Evolutionary conservation across 2,888 invertebrate genomes (phyloP).

Genomic region (Hesperia comma): DNA sequence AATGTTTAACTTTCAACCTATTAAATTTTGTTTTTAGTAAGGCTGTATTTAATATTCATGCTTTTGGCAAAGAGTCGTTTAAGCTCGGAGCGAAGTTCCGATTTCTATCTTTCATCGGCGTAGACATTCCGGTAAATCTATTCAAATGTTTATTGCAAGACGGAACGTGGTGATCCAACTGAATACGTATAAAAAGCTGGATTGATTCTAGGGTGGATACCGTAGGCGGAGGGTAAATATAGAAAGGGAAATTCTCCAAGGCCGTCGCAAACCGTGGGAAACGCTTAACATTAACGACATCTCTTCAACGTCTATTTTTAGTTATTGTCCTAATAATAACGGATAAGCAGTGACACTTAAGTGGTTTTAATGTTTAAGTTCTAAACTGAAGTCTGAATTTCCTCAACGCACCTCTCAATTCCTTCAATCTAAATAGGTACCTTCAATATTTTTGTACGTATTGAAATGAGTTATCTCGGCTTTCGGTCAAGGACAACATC

Average conservation of each 20-base stretch:
- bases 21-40: background rate
- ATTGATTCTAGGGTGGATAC: slow-evolving; percentile 4
- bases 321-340: background rate
- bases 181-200: slow-evolving; percentile 1
- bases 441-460: no score
- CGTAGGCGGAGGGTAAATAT: background rate
- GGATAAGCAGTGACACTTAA: no score
- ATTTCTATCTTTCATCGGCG: background rate
- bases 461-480: no score
- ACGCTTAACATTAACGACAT: background rate
- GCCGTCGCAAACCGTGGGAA: background rate
- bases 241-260: background rate
- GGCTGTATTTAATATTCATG: background rate
- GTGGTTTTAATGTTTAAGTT: no score
- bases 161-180: background rate
- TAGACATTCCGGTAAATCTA: slow-evolving; percentile 1
- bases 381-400: no score
- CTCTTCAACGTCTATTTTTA: background rate
- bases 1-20: background rate
- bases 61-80: background rate
- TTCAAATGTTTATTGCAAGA: slow-evolving; percentile 5
- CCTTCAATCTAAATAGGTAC: no score
- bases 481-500: no score
- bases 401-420: no score
- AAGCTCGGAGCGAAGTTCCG: slow-evolving; percentile 3